Evolutionary conservation across 1,140 invertebrate species (phyloP).

Genomic region (Drosophila nigrodunni): DNA sequence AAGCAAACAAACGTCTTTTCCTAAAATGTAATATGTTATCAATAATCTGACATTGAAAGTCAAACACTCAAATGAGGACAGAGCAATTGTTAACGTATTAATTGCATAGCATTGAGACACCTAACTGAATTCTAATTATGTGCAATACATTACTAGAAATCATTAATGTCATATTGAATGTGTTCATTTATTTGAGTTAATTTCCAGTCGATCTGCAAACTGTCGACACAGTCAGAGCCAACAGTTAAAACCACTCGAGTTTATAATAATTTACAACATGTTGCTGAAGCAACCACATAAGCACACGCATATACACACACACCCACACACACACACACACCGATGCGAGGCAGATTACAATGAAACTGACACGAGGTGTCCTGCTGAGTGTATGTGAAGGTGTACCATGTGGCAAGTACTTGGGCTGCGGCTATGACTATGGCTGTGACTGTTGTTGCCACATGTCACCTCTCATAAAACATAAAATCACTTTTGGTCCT

Average conservation of each 20-base stretch:
- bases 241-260: slow-evolving; percentile 62
- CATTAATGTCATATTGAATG: slow-evolving; percentile 1
- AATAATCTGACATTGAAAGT: no score
- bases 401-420: slow-evolving; percentile 51
- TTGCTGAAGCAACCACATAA: slow-evolving; percentile 66
- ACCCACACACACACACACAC: slow-evolving; percentile 17
- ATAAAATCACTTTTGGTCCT: slow-evolving; percentile 70
- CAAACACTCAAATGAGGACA: background rate
- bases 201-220: slow-evolving; percentile 43
- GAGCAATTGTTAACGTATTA: slow-evolving; percentile 12
- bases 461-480: slow-evolving; percentile 80
- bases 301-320: slow-evolving; percentile 23
- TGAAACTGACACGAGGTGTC: slow-evolving; percentile 63
- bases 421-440: slow-evolving; percentile 16
- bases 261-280: slow-evolving; percentile 73
- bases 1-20: no score
- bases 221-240: slow-evolving; percentile 31
- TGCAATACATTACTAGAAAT: background rate
- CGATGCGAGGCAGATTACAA: slow-evolving; percentile 37
- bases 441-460: slow-evolving; percentile 68
- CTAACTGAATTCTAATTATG: slow-evolving; percentile 27
- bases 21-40: no score
- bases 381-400: slow-evolving; percentile 25
- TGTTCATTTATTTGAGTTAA: slow-evolving; percentile 40
- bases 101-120: slow-evolving; percentile 3